Percentiles rank a stretch among this genome's conserved stretches.
phyloP scores from a whole-genome alignment of 1,140 invertebrate species.

The Diorhabda carinulata region DNA sequence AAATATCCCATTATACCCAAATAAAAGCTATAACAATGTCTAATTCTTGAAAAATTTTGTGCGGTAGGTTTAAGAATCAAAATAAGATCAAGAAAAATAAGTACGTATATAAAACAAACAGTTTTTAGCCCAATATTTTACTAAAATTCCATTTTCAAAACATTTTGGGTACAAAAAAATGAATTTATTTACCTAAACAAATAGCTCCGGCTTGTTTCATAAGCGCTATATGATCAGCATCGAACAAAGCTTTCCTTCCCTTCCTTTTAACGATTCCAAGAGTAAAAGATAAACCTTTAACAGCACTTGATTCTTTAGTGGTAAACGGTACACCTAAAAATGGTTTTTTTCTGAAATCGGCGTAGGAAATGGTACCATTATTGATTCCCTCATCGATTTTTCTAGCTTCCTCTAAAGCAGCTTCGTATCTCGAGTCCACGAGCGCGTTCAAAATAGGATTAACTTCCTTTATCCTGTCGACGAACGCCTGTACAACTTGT shows the following conservation, averaged over 20 bases:
- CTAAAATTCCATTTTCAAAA: too few species aligned
- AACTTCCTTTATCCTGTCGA: conserved; percentile 74
- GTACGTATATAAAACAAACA: too few species aligned
- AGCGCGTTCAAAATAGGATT: conserved; percentile 78
- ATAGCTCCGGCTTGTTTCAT: conserved; percentile 82
- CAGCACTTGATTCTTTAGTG: conserved; percentile 57
- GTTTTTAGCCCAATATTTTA: too few species aligned
- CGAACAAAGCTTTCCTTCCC: conserved; percentile 57
- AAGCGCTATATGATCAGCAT: conserved; percentile 72
- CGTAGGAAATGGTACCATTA: conserved; percentile 51
- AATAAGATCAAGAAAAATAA: too few species aligned
- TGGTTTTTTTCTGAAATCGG: conserved; percentile 60
- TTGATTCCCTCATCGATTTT: conserved; percentile 65
- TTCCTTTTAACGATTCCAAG: conserved; percentile 60
- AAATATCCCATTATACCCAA: too few species aligned
- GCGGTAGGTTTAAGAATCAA: too few species aligned
- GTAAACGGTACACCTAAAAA: conserved; percentile 82
- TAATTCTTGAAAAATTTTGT: too few species aligned
- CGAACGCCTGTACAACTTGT: conserved; percentile 69
- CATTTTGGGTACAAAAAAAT: too few species aligned
- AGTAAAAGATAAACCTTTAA: conserved; percentile 61
- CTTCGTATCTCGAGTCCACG: conserved; percentile 71
- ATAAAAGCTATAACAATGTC: too few species aligned
- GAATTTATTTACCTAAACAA: conserved; percentile 57
- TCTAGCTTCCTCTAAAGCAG: conserved; percentile 72